These are phyloP conservation scores for Setophaga petechia DNA, from an alignment of 2,113 vertebrate species.

Conservation along the genomic window DNA sequence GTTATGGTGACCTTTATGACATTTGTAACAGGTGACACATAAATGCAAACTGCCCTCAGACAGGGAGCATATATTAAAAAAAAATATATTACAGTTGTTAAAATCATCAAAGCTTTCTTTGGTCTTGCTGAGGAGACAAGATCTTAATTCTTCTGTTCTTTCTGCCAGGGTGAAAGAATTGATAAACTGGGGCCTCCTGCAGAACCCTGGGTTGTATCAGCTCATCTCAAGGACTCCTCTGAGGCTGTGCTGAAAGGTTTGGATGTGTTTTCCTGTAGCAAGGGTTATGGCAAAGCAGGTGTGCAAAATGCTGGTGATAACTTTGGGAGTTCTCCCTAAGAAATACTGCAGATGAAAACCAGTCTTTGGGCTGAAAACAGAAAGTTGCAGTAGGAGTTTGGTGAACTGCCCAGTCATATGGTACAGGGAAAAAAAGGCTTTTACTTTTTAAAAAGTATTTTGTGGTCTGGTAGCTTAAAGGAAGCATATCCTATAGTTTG, in stretches of 20 bases:
- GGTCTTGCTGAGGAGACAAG: background rate
- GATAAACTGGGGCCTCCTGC: slow-evolving; percentile 66
- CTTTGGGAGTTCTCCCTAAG: background rate
- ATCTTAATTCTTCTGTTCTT: background rate
- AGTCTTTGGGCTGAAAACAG: background rate
- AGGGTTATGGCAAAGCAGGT: background rate
- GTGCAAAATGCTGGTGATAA: background rate
- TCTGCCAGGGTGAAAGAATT: slow-evolving; percentile 66
- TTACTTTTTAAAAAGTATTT: background rate
- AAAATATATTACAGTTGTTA: background rate
- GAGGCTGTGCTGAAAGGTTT: slow-evolving; percentile 70
- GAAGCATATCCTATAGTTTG: background rate
- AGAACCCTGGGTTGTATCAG: slow-evolving; percentile 73
- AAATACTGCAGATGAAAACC: background rate
- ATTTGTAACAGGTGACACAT: background rate
- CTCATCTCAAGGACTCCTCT: slow-evolving; percentile 58
- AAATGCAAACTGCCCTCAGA: background rate
- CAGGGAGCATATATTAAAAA: background rate
- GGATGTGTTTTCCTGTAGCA: background rate
- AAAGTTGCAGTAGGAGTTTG: background rate
- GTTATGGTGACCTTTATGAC: background rate
- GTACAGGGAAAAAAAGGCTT: background rate
- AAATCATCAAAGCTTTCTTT: background rate
- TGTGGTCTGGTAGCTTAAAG: background rate
- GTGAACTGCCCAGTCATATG: background rate